Conservation (phyloP, 2,888 invertebrate genomes). For the Lithophane semibrunnea region DNA sequence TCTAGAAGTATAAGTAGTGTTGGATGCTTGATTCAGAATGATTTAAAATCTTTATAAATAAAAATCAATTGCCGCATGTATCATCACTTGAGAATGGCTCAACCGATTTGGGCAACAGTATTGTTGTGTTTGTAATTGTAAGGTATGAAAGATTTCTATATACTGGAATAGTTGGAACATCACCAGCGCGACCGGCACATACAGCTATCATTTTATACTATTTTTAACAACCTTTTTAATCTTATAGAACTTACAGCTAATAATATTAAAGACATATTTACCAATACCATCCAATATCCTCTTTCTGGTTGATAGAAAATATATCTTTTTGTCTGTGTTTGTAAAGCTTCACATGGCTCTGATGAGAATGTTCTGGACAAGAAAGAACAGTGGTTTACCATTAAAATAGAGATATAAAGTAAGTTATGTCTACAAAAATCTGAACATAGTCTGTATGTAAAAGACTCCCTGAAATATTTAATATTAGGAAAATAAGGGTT, state of each 20-base stretch:
- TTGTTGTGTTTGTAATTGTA: too few relatives aligned
- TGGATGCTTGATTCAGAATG: background rate
- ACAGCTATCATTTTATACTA: too few relatives aligned
- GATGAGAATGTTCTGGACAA: constrained; percentile 94
- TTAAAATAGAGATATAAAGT: background rate
- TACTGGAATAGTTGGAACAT: too few relatives aligned
- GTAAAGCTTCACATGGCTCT: constrained; percentile 95
- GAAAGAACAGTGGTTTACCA: background rate
- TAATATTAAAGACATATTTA: constrained; percentile 76
- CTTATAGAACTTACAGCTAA: background rate
- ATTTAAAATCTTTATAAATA: background rate
- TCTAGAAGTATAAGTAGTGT: background rate
- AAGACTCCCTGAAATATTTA: background rate
- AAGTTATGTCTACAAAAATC: background rate
- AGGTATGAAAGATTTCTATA: too few relatives aligned
- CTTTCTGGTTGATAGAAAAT: constrained; percentile 96
- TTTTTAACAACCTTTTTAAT: background rate
- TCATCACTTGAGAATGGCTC: too few relatives aligned
- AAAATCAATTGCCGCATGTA: too few relatives aligned
- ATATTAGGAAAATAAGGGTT: background rate
- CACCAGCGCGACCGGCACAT: too few relatives aligned
- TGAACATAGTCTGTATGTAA: background rate
- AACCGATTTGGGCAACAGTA: too few relatives aligned
- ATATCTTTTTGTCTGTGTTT: constrained; percentile 97
- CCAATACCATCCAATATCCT: constrained; percentile 97